These are phyloP conservation scores for Phalacrocorax aristotelis DNA, from an alignment of 2,113 vertebrate species.

Conservation along the genomic window DNA sequence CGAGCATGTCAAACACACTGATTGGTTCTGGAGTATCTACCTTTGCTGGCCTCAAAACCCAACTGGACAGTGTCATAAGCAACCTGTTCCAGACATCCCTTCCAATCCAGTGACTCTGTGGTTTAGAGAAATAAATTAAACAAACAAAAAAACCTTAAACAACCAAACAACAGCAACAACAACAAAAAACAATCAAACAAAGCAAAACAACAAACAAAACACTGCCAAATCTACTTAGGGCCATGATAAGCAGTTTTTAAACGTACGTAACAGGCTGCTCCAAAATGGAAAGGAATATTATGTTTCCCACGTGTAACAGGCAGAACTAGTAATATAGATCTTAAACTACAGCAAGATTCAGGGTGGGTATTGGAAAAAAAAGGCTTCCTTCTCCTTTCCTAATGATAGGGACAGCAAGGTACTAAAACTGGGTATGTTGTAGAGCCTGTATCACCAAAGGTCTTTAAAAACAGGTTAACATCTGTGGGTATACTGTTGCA, in stretches of 20 bases:
- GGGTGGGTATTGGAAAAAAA: not conserved
- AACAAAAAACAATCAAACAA: too few species aligned
- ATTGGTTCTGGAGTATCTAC: not conserved
- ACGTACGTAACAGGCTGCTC: not conserved
- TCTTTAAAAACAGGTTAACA: not conserved
- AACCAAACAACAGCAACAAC: too few species aligned
- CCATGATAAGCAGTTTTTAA: not conserved
- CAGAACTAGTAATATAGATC: not conserved
- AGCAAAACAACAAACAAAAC: too few species aligned
- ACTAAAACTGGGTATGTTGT: not conserved
- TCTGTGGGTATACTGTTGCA: not conserved
- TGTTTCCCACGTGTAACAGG: not conserved
- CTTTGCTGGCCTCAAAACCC: not conserved
- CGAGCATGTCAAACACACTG: not conserved
- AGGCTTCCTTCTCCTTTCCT: not conserved
- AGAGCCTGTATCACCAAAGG: not conserved
- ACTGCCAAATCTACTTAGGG: not conserved
- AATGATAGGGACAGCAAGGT: not conserved
- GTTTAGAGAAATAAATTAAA: not conserved
- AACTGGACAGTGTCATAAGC: not conserved
- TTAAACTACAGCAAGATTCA: not conserved
- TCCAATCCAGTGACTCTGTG: not conserved
- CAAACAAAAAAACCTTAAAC: too few species aligned
- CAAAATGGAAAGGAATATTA: not conserved
- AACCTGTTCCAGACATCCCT: not conserved